Conservation (phyloP, 2,797 vertebrate species). For the Rhyacichthys aspro region DNA sequence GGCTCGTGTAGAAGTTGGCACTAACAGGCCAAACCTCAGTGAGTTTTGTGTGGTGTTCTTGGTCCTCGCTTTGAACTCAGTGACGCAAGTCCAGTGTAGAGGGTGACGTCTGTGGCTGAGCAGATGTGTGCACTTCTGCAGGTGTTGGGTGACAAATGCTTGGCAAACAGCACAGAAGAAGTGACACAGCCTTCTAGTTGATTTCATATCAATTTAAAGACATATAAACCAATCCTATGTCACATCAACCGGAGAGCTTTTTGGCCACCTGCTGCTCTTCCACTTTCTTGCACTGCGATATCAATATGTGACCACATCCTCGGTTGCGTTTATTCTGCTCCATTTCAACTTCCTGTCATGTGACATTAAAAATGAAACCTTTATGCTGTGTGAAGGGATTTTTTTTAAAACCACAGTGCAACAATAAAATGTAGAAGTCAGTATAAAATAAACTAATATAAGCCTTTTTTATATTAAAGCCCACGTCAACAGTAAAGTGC, state of each 20-base stretch:
- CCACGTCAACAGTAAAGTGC: constrained; percentile 23
- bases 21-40: constrained; percentile 25
- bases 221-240: constrained; percentile 11
- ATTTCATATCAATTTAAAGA: constrained; percentile 17
- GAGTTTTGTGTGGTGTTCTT: constrained; percentile 19
- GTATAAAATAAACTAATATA: too few species aligned
- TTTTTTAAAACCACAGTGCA: background rate
- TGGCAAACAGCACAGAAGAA: constrained; percentile 16
- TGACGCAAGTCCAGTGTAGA: constrained; percentile 31
- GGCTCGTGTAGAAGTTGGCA: constrained; percentile 22
- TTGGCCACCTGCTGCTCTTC: background rate
- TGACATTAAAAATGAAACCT: constrained; percentile 8
- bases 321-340: constrained; percentile 36
- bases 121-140: constrained; percentile 35
- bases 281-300: background rate
- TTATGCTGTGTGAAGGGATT: too few species aligned
- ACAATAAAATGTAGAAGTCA: background rate
- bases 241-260: too few species aligned
- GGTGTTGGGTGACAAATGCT: constrained; percentile 13
- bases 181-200: background rate
- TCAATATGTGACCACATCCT: constrained; percentile 62
- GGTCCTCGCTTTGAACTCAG: constrained; percentile 42
- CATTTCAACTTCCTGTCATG: constrained; percentile 51
- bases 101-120: constrained; percentile 29
- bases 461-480: constrained; percentile 23